Base-by-base conservation (phyloP, 2,797 vertebrate genomes). In the Benthosema pterotum region DNA sequence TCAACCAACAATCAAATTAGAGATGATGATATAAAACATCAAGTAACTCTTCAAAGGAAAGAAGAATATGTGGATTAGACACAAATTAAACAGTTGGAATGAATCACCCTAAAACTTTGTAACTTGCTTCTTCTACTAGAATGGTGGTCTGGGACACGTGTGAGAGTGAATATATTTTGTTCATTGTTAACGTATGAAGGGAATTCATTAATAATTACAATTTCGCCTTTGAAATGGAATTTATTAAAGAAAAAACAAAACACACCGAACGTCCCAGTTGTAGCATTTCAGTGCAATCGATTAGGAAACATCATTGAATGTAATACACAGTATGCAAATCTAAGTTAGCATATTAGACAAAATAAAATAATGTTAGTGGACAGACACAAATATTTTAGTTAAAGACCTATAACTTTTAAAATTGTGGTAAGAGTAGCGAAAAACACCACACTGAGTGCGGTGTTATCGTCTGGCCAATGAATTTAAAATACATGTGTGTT, bases 101-200 rank as follows among this genome's bases (percentile, higher is more conserved):
- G 63, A n/a, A 48, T 51, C 55, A 54, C 55, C 56, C 60, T 11
- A 15, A 71, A 12, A 19, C 12, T 4, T 42, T 53, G 38, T 46
- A 2, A 46, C 60, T 63, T 74, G 57, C 71, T 78, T 38, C 72
- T 72, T 80, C 69, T 79, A 48, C 52, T 61, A 69, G 48, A 57
- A 38, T 32, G 4, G 46, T 53, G 57, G 57, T 43, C 52, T 52
- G 28, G 42, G 15, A 62, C 61, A 58, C 69, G 62, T 53, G 52
- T 43, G 32, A 52, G 51, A 58, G 32, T 38, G 19, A 45, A 65
- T 58, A 61, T 55, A 2, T 47, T 50, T 48, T 70, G n/a, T n/a
- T 28, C 65, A 63, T 51, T 18, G 42, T 28, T 67, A 11, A 64
- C 51, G 57, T 67, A 38, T 60, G 61, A 82, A 61, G 48, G 64